Conservation (phyloP, 2,888 invertebrate genomes). For the Micoletzkya japonica region DNA sequence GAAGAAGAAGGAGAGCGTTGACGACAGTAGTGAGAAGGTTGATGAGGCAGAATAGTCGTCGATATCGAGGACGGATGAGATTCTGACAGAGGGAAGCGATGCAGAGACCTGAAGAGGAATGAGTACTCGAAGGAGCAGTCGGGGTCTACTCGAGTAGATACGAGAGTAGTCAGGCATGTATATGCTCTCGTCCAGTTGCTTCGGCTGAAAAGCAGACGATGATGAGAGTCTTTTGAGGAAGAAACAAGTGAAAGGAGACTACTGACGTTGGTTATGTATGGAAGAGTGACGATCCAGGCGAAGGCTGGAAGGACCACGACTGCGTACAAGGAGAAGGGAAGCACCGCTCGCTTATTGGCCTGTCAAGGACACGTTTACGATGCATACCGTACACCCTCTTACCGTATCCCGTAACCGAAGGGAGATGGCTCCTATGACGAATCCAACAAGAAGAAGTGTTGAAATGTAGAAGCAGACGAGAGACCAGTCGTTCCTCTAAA, state of each 20-base stretch:
- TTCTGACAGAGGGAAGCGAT: slow-evolving; percentile 51
- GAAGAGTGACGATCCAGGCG: slow-evolving; percentile 50
- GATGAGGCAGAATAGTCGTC: slow-evolving; percentile 57
- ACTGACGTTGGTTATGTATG: slow-evolving; percentile 8
- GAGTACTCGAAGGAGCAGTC: background rate
- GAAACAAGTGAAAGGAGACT: background rate
- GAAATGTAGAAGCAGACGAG: slow-evolving; percentile 3
- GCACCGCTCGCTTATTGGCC: slow-evolving; percentile 35
- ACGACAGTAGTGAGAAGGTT: slow-evolving; percentile 51
- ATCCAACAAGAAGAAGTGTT: background rate
- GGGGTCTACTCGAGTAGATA: background rate
- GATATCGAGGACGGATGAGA: slow-evolving; percentile 59
- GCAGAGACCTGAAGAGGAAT: slow-evolving; percentile 34
- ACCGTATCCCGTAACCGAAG: slow-evolving; percentile 43
- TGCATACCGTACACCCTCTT: background rate
- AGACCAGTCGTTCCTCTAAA: slow-evolving; percentile 38
- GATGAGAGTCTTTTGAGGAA: background rate
- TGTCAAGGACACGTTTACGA: slow-evolving; percentile 24
- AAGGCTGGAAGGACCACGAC: slow-evolving; percentile 56
- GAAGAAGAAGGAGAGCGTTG: slow-evolving; percentile 50
- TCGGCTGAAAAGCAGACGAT: background rate
- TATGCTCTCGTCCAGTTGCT: background rate
- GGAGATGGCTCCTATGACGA: slow-evolving; percentile 16
- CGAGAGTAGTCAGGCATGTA: slow-evolving; percentile 31
- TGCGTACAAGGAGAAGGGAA: slow-evolving; percentile 53